These are phyloP conservation scores for Sphaerophoria taeniata DNA, from an alignment of 2,888 invertebrate species.

Conservation along the genomic window DNA sequence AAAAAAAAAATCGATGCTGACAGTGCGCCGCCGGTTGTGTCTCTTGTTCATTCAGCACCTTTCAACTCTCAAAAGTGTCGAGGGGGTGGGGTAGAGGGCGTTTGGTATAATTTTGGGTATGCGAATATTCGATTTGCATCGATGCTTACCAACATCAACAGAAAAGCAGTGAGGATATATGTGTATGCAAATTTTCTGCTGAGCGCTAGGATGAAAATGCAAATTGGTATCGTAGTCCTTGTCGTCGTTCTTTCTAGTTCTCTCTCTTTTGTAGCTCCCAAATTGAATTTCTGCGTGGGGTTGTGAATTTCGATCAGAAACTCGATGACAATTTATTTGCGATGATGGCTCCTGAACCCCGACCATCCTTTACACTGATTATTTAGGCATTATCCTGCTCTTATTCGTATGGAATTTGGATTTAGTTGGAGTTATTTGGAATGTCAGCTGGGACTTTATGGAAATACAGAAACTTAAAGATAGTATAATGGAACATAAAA, in stretches of 20 bases:
- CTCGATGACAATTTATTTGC: constrained; percentile 44
- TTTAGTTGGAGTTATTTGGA: constrained; percentile 36
- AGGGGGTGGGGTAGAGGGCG: background rate
- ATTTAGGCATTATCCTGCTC: background rate
- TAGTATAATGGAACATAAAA: constrained; percentile 29
- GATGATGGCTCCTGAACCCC: background rate
- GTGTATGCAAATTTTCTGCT: constrained; percentile 45
- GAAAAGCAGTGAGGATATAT: background rate
- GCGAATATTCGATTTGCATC: background rate
- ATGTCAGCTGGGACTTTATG: constrained; percentile 29
- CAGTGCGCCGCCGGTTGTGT: too few species aligned
- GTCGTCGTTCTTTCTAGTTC: constrained; percentile 49
- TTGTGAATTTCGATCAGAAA: constrained; percentile 1
- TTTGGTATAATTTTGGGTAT: background rate
- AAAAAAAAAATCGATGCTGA: background rate
- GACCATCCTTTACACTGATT: background rate
- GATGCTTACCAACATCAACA: background rate
- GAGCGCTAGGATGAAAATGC: constrained; percentile 57
- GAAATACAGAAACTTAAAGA: constrained; percentile 45
- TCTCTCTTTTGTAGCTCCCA: constrained; percentile 30
- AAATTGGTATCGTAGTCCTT: constrained; percentile 64
- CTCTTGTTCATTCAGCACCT: constrained; percentile 30
- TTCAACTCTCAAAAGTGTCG: constrained; percentile 4
- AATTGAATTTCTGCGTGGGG: constrained; percentile 59
- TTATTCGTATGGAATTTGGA: constrained; percentile 33